Evolutionary conservation across 2,113 vertebrate species (phyloP).

Genomic region (Bubalus kerabau): DNA sequence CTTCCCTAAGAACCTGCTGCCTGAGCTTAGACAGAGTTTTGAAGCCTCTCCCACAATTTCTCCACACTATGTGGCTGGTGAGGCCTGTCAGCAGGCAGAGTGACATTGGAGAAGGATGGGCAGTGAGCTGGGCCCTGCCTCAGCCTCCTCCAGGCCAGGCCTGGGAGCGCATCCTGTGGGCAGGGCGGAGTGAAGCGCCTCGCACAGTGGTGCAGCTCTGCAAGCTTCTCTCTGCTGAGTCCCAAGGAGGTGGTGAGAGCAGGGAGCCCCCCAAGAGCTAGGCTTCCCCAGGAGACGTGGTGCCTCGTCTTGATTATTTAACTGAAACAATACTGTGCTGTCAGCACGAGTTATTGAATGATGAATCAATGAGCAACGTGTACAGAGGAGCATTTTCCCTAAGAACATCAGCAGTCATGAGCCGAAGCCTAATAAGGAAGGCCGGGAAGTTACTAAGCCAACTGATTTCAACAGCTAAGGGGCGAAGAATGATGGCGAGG

Average conservation of each 20-base stretch:
- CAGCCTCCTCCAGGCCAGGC: background rate
- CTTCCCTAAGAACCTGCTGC: background rate
- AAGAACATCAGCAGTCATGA: background rate
- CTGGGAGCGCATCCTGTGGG: background rate
- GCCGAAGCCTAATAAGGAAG: background rate
- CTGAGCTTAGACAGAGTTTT: background rate
- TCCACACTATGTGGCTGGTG: fast-evolving
- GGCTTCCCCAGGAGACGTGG: background rate
- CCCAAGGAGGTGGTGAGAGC: background rate
- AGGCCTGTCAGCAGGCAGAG: background rate
- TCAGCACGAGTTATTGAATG: background rate
- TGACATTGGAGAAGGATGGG: background rate
- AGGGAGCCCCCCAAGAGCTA: background rate
- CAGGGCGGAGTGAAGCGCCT: background rate
- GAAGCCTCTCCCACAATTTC: background rate
- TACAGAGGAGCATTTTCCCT: background rate
- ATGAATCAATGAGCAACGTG: background rate
- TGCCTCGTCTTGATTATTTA: background rate
- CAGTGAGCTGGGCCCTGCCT: background rate
- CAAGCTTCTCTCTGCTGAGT: background rate
- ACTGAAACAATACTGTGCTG: background rate
- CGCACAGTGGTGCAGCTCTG: background rate
- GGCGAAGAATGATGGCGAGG: background rate
- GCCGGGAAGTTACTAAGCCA: background rate
- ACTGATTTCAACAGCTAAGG: background rate